These are phyloP conservation scores for Ceratina japonica DNA, from an alignment of 1,140 invertebrate genomes.

Conservation along the genomic window DNA sequence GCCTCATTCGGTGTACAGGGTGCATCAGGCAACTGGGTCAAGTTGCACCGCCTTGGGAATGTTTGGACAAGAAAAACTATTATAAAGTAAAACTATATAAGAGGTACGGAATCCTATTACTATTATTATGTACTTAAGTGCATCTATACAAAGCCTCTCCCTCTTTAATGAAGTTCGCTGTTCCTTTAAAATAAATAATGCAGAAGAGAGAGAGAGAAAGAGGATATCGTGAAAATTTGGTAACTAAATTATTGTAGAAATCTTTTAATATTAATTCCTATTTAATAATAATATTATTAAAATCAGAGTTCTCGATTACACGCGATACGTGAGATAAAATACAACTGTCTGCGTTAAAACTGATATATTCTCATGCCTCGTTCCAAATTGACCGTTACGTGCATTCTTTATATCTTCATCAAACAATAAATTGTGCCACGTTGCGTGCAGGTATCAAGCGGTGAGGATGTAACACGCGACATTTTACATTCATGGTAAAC, in stretches of 20 bases:
- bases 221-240: too few species aligned
- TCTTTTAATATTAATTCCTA: too few species aligned
- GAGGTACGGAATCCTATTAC: not conserved
- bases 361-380: slow-evolving; percentile 14
- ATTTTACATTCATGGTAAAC: not conserved
- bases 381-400: slow-evolving; percentile 33
- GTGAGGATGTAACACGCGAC: not conserved
- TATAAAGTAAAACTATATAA: slow-evolving; percentile 11
- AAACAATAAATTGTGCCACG: slow-evolving; percentile 41
- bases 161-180: not conserved
- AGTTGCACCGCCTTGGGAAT: slow-evolving; percentile 1
- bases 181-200: not conserved
- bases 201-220: too few species aligned
- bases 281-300: too few species aligned
- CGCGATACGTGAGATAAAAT: too few species aligned
- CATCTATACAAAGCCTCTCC: not conserved
- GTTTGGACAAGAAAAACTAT: slow-evolving; percentile 21
- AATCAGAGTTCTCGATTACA: too few species aligned
- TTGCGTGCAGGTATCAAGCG: slow-evolving; percentile 7
- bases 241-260: too few species aligned
- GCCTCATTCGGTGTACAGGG: not conserved
- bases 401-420: slow-evolving; percentile 50
- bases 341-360: slow-evolving; percentile 11
- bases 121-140: not conserved
- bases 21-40: slow-evolving; percentile 5